Base-by-base conservation (phyloP, 2,888 invertebrate genomes). In the Clunio marinus region DNA sequence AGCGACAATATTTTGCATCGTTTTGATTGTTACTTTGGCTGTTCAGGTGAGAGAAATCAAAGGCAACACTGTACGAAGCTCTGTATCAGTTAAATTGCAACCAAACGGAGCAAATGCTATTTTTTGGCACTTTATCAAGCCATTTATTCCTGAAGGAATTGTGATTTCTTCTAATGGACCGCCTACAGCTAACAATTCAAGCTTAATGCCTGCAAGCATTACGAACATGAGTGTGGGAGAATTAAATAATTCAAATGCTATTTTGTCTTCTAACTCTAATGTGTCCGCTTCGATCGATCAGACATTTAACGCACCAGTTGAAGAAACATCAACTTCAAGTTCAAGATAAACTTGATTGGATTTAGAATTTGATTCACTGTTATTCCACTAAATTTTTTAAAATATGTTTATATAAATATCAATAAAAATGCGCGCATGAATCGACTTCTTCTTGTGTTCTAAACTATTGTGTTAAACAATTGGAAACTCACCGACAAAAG, bases 401-500 rank as follows among this genome's bases (percentile, higher is more conserved):
- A n/a, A n/a, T n/a, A n/a, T n/a, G n/a, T n/a, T n/a, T n/a, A n/a
- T n/a, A n/a, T n/a, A n/a, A n/a, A n/a, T n/a, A n/a, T n/a, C n/a
- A n/a, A n/a, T n/a, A n/a, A n/a, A n/a, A n/a, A n/a, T n/a, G n/a
- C n/a, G n/a, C n/a, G n/a, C n/a, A n/a, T n/a, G n/a, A n/a, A n/a
- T n/a, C n/a, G n/a, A n/a, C n/a, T n/a, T n/a, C n/a, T n/a, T n/a
- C n/a, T n/a, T n/a, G n/a, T n/a, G n/a, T n/a, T n/a, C n/a, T n/a
- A n/a, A n/a, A n/a, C n/a, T n/a, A n/a, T n/a, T n/a, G n/a, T n/a
- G n/a, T n/a, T n/a, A n/a, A n/a, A n/a, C n/a, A n/a, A n/a, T n/a
- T n/a, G 2, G 3, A 5, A 7, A 67, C 75, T 80, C 81, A 89
- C 89, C 89, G 88, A 86, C 89, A 89, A 80, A 89, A 89, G 77